These are phyloP conservation scores for Columba guinea DNA, from an alignment of 2,797 vertebrate species.

Conservation along the genomic window DNA sequence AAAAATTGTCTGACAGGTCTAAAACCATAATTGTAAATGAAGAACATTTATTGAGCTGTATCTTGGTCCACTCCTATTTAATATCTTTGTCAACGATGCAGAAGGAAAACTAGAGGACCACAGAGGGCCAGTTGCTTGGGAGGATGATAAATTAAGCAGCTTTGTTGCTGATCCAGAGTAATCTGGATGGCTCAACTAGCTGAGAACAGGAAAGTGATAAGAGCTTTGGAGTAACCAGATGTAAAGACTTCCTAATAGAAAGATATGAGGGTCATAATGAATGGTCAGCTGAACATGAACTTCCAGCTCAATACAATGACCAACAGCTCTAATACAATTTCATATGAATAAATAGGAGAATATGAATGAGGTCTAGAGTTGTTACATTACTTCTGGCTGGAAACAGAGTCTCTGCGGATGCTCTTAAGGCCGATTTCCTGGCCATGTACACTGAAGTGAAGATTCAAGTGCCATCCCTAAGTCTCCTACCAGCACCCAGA, in stretches of 20 bases:
- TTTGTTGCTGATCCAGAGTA: not conserved
- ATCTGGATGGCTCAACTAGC: not conserved
- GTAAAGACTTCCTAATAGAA: not conserved
- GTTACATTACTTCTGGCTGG: not conserved
- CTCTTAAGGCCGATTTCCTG: not conserved
- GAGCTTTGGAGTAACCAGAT: not conserved
- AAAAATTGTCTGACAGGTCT: conserved; percentile 4
- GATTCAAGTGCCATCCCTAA: not conserved
- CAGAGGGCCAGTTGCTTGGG: not conserved
- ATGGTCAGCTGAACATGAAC: not conserved
- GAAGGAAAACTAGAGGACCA: not conserved
- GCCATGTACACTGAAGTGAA: not conserved
- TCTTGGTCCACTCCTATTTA: not conserved
- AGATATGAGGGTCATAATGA: not conserved
- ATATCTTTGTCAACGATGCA: not conserved
- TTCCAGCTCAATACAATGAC: not conserved
- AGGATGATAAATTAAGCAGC: not conserved
- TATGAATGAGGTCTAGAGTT: not conserved
- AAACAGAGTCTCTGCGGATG: not conserved
- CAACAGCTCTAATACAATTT: not conserved
- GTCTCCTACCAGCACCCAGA: not conserved
- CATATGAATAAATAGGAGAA: not conserved
- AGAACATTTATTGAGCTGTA: not conserved
- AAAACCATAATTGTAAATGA: not conserved
- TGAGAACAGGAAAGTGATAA: not conserved